Evolutionary conservation across 2,113 vertebrate genomes (phyloP), one percentile per base, ranked within the genome.

Genomic region (Varanus komodoensis): DNA sequence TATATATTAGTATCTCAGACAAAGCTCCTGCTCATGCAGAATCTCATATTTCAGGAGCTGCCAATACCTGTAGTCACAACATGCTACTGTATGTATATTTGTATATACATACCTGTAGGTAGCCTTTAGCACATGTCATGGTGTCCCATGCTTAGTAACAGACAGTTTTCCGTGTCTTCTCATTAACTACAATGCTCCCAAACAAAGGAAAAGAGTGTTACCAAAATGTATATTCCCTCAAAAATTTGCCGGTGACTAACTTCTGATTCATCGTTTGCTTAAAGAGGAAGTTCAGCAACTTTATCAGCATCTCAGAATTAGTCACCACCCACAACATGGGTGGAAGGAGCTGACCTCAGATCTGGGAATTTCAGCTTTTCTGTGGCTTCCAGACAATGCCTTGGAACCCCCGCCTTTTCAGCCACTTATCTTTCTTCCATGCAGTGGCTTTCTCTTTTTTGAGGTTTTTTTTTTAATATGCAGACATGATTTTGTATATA

Each of bases 201-300:
- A 80, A 71, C 5, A 27, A 3, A 88, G 77, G 81, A 38, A 32
- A 32, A 25, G 29, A 69, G 64, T 21, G 81, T 88, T 88, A 81
- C n/a, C 57, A 78, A 67, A 68, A 87, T 29, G 34, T 11, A 32
- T 9, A 68, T 88, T 81, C 32, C 23, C 23, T 73, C 48, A 38
- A 73, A 54, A 38, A 80, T 6, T 21, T 69, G 77, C 29, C 19
- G 38, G 48, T 88, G 69, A 86, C 73, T 68, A 73, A 38, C 79
- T 73, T 14, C 15, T 88, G 44, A 81, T 29, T 82, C 78, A 88
- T 73, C 73, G 11, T 88, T 73, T 73, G 32, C 50, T 88, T 69
- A 27, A 23, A 50, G 64, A 50, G 11, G 32, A 12, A 6, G 19
- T 17, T 52, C 9, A 1, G 9, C 32, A 80, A 50, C 64, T 69